A percentile compares a stretch with the other conserved stretches of the same genome.
These are phyloP conservation scores for Hecatera dysodea DNA, from an alignment of 2,888 invertebrate genomes.

Conservation along the genomic window DNA sequence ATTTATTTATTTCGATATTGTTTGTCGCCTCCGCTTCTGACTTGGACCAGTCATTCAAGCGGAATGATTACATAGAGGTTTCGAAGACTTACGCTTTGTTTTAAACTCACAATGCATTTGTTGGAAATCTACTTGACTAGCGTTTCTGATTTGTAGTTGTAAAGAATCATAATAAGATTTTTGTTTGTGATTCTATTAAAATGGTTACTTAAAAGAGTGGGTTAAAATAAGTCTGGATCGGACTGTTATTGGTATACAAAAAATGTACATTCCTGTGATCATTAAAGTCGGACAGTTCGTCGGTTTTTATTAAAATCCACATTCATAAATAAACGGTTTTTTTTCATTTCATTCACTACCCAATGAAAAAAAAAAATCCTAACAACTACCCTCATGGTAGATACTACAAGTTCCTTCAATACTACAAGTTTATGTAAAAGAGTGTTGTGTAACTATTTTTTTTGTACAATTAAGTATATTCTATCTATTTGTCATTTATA, in stretches of 20 bases:
- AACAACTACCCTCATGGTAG: background rate
- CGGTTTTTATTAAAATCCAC: background rate
- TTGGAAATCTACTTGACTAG: constrained; percentile 19
- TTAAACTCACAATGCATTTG: constrained; percentile 58
- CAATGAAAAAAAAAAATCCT: too few relatives aligned
- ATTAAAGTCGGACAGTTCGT: background rate
- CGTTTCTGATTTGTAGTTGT: constrained; percentile 34
- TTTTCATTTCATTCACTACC: background rate
- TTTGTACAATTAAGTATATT: too few relatives aligned
- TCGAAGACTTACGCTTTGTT: constrained; percentile 62
- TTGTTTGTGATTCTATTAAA: constrained; percentile 1
- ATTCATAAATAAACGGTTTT: background rate
- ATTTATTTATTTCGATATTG: background rate
- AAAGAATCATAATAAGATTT: constrained; percentile 34
- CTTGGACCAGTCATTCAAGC: constrained; percentile 26
- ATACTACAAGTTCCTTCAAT: background rate
- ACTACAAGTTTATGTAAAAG: too few relatives aligned
- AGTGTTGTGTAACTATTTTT: too few relatives aligned
- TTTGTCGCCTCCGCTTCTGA: constrained; percentile 44
- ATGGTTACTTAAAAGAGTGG: background rate
- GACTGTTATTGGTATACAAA: background rate
- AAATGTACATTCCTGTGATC: background rate
- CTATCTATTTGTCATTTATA: background rate
- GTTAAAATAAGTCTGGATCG: background rate
- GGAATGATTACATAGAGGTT: constrained; percentile 57